Evolutionary conservation across 2,888 invertebrate species (phyloP).

Genomic region (Pyrochroa serraticornis): DNA sequence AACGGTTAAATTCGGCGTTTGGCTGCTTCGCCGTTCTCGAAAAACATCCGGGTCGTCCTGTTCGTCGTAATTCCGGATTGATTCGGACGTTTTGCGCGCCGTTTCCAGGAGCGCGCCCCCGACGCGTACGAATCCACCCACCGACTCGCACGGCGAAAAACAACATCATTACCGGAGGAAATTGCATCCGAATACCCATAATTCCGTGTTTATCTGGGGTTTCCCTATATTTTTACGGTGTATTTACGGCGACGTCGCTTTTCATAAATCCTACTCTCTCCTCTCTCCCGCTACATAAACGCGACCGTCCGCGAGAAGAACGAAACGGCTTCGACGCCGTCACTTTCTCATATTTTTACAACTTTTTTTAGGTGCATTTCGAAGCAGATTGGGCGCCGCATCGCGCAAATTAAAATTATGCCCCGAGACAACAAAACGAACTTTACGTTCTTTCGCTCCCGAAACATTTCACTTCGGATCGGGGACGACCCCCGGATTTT

Average conservation of each 20-base stretch:
- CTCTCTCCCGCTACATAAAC: not conserved
- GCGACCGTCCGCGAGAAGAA: too few relatives aligned
- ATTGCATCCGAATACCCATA: conserved; percentile 16
- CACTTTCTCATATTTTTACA: conserved; percentile 2
- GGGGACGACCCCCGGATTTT: not conserved
- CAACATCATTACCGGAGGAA: conserved; percentile 16
- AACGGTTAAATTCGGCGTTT: too few relatives aligned
- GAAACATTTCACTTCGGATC: not conserved
- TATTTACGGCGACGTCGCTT: conserved; percentile 3
- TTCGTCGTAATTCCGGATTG: conserved; percentile 9
- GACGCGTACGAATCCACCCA: conserved; percentile 10
- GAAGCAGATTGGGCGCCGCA: conserved; percentile 10
- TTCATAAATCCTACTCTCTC: conserved; percentile 1
- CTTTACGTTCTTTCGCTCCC: not conserved
- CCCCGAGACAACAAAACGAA: conserved; percentile 6
- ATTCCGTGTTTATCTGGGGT: conserved; percentile 11
- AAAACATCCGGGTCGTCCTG: conserved; percentile 8
- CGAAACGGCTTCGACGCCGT: not conserved
- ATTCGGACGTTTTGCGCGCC: conserved; percentile 9
- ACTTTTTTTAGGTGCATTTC: conserved; percentile 10
- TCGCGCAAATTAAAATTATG: conserved; percentile 13
- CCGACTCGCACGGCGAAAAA: conserved; percentile 9
- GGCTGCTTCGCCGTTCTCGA: not conserved
- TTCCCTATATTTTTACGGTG: conserved; percentile 4
- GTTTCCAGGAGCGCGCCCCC: not conserved